Evolutionary conservation across 2,797 vertebrate genomes (phyloP), one percentile per base, ranked within the genome.

Genomic region (Gallirallus australis): DNA sequence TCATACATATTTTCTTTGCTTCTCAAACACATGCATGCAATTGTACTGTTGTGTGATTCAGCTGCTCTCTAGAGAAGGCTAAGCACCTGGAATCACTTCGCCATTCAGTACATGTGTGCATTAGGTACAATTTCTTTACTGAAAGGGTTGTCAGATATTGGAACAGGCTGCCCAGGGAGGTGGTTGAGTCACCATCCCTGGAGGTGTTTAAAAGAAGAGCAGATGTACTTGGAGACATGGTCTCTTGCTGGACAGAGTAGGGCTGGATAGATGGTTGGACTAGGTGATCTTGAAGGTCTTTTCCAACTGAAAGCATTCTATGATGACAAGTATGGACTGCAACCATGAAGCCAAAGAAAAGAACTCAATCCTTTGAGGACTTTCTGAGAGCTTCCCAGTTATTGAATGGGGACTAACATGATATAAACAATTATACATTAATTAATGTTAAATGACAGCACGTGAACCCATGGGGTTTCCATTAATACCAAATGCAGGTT

Each of bases 391-490:
- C 5, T 80, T 75, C 76, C 21, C 42, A 52, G 70, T 16, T 88
- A 66, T 37, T 72, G 53, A 37, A 92, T 69, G 47, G 56, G 27
- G 45, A 91, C 16, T 52, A 84, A 77, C 21, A 35, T 31, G 56
- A 82, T 82, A 71, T 92, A 91, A 94, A 86, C 60, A 64, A 65
- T 23, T 18, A 61, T 15, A 88, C 8, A 66, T 50, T 89, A 89
- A 93, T 93, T 92, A 90, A 69, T 77, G 65, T 31, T 61, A 87
- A 85, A 93, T 37, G 53, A 86, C 31, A 78, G 52, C n/a, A 56
- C 21, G 25, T 8, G 2, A 85, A 82, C 20, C 73, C 50, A 27
- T 33, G 39, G 35, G 61, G 40, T 85, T 95, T 89, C 50, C 15
- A 68, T 75, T 94, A 87, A 93, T 65, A 89, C 4, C 37, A 83